Evolutionary conservation across 2,797 vertebrate genomes (phyloP).

Genomic region (Sternotherus odoratus): DNA sequence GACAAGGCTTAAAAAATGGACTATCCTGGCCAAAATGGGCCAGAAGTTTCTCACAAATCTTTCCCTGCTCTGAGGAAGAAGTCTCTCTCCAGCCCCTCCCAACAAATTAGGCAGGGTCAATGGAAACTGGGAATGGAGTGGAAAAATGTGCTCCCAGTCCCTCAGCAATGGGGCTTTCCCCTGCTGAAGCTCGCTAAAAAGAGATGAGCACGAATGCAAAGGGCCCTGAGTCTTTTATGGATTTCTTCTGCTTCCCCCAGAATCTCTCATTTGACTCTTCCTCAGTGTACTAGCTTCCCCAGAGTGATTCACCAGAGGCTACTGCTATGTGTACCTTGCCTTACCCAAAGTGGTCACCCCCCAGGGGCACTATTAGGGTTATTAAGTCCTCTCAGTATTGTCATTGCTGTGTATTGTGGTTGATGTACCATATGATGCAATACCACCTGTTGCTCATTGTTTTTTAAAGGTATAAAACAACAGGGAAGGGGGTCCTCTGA

Average conservation of each 20-base stretch:
- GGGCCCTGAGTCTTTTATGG: background rate
- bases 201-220: background rate
- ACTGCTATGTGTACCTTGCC: background rate
- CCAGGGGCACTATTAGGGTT: background rate
- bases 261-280: background rate
- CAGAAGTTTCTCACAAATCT: background rate
- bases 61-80: background rate
- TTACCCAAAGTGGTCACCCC: background rate
- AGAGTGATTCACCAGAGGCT: background rate
- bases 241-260: background rate
- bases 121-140: background rate
- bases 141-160: background rate
- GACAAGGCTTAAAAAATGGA: too few relatives aligned
- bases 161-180: background rate
- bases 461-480: background rate
- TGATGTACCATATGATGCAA: background rate
- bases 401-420: background rate
- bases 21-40: too few relatives aligned
- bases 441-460: rapidly evolving
- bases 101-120: background rate
- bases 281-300: background rate
- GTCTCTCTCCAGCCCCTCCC: background rate
- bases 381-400: background rate
- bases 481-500: background rate
- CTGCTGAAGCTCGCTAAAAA: background rate